Base-by-base conservation (phyloP, 2,797 vertebrate genomes). In the Amphiprion clarkii region DNA sequence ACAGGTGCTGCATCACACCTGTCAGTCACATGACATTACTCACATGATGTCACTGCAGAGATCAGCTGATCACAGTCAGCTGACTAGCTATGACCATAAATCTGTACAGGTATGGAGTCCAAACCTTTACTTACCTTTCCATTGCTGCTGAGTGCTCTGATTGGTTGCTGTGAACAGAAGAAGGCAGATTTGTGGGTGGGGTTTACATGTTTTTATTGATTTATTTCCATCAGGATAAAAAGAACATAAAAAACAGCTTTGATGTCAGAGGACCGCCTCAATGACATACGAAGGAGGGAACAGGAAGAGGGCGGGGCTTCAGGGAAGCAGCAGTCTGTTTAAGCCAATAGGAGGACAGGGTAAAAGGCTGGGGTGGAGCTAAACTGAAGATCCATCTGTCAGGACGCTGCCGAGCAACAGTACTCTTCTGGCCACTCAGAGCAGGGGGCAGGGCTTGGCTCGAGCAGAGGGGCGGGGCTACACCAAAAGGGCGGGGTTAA, bases 401-500 rank as follows among this genome's bases (percentile, higher is more conserved):
- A 72, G 19, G 73, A 67, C 53, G 68, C 83, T 78, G 80, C 74
- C 74, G 75, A 64, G 79, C 74, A 87, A 86, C 79, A 82, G 13
- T 58, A 67, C 70, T 84, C 65, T 78, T 74, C 67, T 14, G 27
- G 51, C 58, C 65, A 73, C 55, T 67, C 52, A 51, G 42, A 61
- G 14, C 9, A 19, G 42, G 46, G 51, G 70, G 46, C 1, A 14
- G 52, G 64, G 33, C 39, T 55, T 69, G 66, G 58, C 54, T 85
- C 46, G 65, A 71, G 76, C 70, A 84, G 73, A 23, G 79, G 61
- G 64, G 72, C 5, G 51, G 72, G 74, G 25, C 1, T 6, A 25
- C 4, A 16, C 0, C 33, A 2, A n/a, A 14, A 27, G 60, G 78
- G 68, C 2, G 49, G 89, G 91, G 94, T 93, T 97, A 99, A 93